Conservation (phyloP, 1,140 invertebrate species). For the Nephila pilipes region DNA sequence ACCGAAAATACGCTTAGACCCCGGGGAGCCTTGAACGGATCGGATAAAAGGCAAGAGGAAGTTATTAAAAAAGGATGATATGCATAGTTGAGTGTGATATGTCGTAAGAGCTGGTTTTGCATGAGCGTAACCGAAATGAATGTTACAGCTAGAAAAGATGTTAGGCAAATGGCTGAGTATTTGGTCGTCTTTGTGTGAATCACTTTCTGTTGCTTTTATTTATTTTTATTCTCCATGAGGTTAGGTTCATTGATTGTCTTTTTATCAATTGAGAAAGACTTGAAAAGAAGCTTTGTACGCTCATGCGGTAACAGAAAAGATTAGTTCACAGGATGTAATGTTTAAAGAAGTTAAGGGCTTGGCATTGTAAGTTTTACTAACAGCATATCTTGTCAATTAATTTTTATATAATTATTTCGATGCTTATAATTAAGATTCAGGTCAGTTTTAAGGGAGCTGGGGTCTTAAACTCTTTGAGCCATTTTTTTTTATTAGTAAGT, state of each 20-base stretch:
- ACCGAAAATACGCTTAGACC: constrained; percentile 4
- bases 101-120: constrained; percentile 33
- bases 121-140: background rate
- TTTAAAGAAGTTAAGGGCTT: too few species aligned
- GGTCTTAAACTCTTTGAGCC: too few species aligned
- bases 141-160: background rate
- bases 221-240: background rate
- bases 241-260: background rate
- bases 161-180: background rate
- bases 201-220: background rate
- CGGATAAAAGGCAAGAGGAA: constrained; percentile 39
- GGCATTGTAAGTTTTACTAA: too few species aligned
- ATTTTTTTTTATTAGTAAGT: too few species aligned
- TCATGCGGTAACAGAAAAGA: background rate
- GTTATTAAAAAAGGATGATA: constrained; percentile 70
- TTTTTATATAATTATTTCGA: too few species aligned
- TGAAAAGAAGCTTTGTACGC: background rate
- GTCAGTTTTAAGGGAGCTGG: too few species aligned
- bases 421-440: too few species aligned
- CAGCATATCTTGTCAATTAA: too few species aligned
- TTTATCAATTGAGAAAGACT: background rate
- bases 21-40: background rate
- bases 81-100: constrained; percentile 31
- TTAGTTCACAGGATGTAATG: too few species aligned
- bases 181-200: background rate